Evolutionary conservation across 1,140 invertebrate species (phyloP), one percentile per base, ranked within the genome.

Genomic region (Formica selysi): DNA sequence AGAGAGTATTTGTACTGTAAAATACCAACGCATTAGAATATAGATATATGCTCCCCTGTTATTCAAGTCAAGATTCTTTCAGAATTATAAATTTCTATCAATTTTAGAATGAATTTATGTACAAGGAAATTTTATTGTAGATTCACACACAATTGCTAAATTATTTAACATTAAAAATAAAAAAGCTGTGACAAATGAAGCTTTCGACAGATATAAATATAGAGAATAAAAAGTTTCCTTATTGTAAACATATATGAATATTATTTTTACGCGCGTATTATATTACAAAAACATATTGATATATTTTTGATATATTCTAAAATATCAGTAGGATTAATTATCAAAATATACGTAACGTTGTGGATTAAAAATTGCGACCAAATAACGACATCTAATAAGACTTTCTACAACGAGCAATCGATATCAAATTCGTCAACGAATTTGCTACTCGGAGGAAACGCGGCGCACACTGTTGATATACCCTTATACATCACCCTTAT

Each of bases 31-130:
- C 6, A 44, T n/a, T 26, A 44, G 10, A 64, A 64, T 64, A 76
- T 62, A 62, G 16, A 67, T n/a, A 68, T 44, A 8, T 22, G 10
- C 2, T n/a, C 57, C 13, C 41, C 38, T 8, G n/a, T 76, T 62
- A 41, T n/a, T 76, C 22, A 38, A 7, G 2, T 61, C 26, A 32
- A 38, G 7, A 26, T 44, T 13, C 3, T n/a, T 22, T 64, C 36
- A 41, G 26, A 29, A 54, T 76, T 44, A 41, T 16, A 48, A 61
- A 16, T 41, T 51, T 76, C 38, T 29, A 38, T 11, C 10, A 26
- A 29, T 32, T 44, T 76, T 76, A 6, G 2, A 76, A 64, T 64
- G n/a, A 76, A 62, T 76, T 64, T 44, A 16, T 64, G 13, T 44
- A 48, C 3, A 44, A 26, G 19, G 6, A 5, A 67, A 22, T 2